Evolutionary conservation across 2,888 invertebrate species (phyloP).

Genomic region (Erpobdella octoculata): DNA sequence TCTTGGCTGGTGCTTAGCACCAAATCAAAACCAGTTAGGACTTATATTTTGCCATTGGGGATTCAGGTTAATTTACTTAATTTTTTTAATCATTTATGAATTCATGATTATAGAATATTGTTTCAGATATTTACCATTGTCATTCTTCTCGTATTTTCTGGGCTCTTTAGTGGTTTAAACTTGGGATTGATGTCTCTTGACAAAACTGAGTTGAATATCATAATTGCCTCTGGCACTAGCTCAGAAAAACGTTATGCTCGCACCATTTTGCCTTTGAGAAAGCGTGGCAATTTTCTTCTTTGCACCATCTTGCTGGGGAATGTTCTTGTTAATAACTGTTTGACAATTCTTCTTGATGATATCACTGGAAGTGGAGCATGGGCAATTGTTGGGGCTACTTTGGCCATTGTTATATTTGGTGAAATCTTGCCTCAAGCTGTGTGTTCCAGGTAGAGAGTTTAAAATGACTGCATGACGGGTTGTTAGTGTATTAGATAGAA

Average conservation of each 20-base stretch:
- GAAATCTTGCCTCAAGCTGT: constrained; percentile 92
- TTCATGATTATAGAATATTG: too few species aligned
- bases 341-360: constrained; percentile 89
- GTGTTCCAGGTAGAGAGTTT: constrained; percentile 65
- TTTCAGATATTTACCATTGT: constrained; percentile 44
- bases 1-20: constrained; percentile 22
- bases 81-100: too few species aligned
- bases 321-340: constrained; percentile 91
- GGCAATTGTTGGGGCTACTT: constrained; percentile 80
- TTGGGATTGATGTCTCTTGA: constrained; percentile 89
- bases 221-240: constrained; percentile 79
- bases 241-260: constrained; percentile 69
- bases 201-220: constrained; percentile 85
- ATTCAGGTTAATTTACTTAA: constrained; percentile 43
- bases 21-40: neutral
- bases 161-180: constrained; percentile 91
- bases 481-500: too few species aligned
- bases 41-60: constrained; percentile 45
- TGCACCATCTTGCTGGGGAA: constrained; percentile 65
- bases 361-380: constrained; percentile 76
- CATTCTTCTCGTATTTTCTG: constrained; percentile 74
- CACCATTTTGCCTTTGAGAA: constrained; percentile 78
- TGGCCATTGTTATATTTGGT: constrained; percentile 88
- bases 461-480: too few species aligned
- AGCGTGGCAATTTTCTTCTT: constrained; percentile 85